These are phyloP conservation scores for Aspidiotus destructor DNA, from an alignment of 2,888 invertebrate genomes.

Conservation along the genomic window DNA sequence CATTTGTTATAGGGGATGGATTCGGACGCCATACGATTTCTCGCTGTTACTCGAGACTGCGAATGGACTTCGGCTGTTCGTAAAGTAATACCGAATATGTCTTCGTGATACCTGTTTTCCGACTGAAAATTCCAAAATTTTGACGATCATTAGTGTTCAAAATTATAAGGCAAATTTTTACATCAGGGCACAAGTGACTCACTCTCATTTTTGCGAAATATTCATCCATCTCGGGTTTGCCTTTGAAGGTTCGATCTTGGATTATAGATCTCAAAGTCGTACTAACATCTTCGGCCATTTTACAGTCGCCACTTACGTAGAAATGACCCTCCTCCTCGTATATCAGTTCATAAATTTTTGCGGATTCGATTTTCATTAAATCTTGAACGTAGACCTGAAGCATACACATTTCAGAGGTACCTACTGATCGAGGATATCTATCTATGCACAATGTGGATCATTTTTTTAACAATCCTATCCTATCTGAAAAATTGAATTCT, in stretches of 20 bases:
- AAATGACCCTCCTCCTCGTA: slow-evolving; percentile 66
- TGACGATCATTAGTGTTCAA: not conserved
- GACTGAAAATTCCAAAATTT: slow-evolving; percentile 52
- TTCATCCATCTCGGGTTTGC: slow-evolving; percentile 70
- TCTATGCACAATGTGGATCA: not conserved
- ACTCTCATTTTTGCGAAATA: slow-evolving; percentile 79
- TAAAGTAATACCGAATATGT: slow-evolving; percentile 88
- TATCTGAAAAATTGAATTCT: not conserved
- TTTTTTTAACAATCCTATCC: not conserved
- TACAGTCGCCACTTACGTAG: slow-evolving; percentile 92
- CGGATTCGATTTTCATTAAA: slow-evolving; percentile 66
- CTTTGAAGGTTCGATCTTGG: slow-evolving; percentile 62
- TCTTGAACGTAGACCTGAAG: slow-evolving; percentile 87
- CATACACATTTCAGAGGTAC: not conserved
- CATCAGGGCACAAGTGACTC: slow-evolving; percentile 36
- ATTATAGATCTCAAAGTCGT: slow-evolving; percentile 78
- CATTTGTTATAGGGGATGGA: slow-evolving; percentile 43
- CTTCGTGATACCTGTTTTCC: slow-evolving; percentile 89
- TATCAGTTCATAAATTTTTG: slow-evolving; percentile 65
- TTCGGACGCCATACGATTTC: slow-evolving; percentile 72
- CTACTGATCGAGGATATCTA: too few relatives aligned
- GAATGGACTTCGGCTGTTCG: slow-evolving; percentile 83
- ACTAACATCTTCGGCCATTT: slow-evolving; percentile 93
- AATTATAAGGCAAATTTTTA: not conserved
- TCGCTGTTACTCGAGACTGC: slow-evolving; percentile 72